Conservation (phyloP, 2,888 invertebrate species). For the Eurytoma adleriae region DNA sequence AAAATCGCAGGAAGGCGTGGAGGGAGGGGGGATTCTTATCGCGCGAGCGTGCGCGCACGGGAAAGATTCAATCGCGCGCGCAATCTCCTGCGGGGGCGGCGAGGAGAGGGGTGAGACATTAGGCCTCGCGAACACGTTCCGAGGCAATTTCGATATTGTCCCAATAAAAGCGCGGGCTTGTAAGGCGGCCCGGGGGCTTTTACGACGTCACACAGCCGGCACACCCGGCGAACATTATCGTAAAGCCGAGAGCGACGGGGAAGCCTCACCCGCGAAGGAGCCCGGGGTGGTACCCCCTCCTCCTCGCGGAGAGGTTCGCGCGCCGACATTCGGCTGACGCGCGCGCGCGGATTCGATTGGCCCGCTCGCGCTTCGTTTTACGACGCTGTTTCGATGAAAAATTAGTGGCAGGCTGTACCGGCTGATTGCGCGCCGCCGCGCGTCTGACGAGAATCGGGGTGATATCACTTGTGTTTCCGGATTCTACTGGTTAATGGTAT, state of each 20-base stretch:
- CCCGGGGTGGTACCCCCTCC: too few relatives aligned
- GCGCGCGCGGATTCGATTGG: too few relatives aligned
- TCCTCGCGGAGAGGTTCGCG: too few relatives aligned
- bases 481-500: too few relatives aligned
- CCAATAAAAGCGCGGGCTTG: slow-evolving; percentile 58
- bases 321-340: too few relatives aligned
- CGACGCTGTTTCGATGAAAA: too few relatives aligned
- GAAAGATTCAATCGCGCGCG: slow-evolving; percentile 61
- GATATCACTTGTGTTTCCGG: too few relatives aligned
- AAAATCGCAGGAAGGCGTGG: neutral
- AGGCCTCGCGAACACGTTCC: slow-evolving; percentile 59
- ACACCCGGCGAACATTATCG: slow-evolving; percentile 42
- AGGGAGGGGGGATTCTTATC: neutral
- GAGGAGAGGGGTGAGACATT: slow-evolving; percentile 54
- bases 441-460: too few relatives aligned
- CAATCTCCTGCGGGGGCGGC: slow-evolving; percentile 53
- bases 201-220: slow-evolving; percentile 63
- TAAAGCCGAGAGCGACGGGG: slow-evolving; percentile 24
- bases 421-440: too few relatives aligned
- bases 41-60: slow-evolving; percentile 17
- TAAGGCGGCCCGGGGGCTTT: slow-evolving; percentile 68
- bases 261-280: too few relatives aligned
- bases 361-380: too few relatives aligned
- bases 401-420: too few relatives aligned
- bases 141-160: slow-evolving; percentile 61